A percentile compares a stretch with the other conserved stretches of the same genome.
These are phyloP conservation scores for Drosophila niveifrons DNA, from an alignment of 2,888 invertebrate species.

Conservation along the genomic window DNA sequence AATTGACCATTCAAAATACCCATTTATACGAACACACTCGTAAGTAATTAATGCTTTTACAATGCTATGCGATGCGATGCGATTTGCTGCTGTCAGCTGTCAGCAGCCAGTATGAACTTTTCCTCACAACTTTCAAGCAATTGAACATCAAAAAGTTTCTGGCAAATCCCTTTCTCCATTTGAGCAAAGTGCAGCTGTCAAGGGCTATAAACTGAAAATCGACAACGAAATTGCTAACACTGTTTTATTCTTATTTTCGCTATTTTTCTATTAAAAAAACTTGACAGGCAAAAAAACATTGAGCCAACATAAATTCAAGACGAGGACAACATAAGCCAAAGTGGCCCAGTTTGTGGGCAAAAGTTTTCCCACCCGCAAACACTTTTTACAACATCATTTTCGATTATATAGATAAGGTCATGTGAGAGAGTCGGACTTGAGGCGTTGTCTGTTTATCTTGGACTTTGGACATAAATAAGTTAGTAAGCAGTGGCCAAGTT, in stretches of 20 bases:
- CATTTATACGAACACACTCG: conserved; percentile 37
- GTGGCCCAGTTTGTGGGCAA: conserved; percentile 13
- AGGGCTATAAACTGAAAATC: conserved; percentile 42
- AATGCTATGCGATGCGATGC: conserved; percentile 7
- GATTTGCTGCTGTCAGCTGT: conserved; percentile 38
- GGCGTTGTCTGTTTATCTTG: conserved; percentile 38
- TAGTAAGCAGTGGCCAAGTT: conserved; percentile 40
- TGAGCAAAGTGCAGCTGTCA: conserved; percentile 53
- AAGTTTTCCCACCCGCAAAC: conserved; percentile 3
- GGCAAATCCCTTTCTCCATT: conserved; percentile 8
- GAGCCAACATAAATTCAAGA: conserved; percentile 52
- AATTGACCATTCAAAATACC: conserved; percentile 33
- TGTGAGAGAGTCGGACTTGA: conserved; percentile 28
- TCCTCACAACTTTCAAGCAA: conserved; percentile 39
- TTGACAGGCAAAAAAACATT: conserved; percentile 31
- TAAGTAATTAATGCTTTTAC: conserved; percentile 52
- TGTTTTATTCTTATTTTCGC: too few species aligned
- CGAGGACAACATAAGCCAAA: conserved; percentile 52
- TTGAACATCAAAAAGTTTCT: conserved; percentile 32
- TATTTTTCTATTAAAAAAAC: conserved; percentile 38
- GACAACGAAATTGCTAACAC: conserved; percentile 34
- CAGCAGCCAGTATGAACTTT: conserved; percentile 19
- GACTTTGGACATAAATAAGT: conserved; percentile 63
- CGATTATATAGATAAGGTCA: conserved; percentile 60
- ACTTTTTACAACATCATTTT: conserved; percentile 61